Percentiles rank a stretch among this genome's conserved stretches.
These are phyloP conservation scores for Acanthococcus lagerstroemiae DNA, from an alignment of 2,888 invertebrate species.

Conservation along the genomic window DNA sequence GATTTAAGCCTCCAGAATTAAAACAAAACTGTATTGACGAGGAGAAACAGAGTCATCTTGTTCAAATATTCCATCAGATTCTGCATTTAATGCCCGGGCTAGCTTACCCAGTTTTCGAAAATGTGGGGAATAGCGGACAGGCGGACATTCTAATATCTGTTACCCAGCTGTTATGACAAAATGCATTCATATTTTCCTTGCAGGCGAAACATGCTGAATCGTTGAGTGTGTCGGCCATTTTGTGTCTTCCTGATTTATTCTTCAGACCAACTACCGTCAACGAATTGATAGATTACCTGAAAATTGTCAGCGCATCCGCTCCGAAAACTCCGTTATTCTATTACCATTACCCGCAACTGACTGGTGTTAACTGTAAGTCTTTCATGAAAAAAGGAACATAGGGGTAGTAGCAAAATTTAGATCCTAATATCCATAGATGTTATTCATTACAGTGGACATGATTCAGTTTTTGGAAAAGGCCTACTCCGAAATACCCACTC, in stretches of 20 bases:
- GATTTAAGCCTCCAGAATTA: no score
- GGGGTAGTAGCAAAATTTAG: no score
- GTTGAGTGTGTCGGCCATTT: constrained; percentile 54
- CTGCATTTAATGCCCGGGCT: no score
- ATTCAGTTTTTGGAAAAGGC: constrained; percentile 55
- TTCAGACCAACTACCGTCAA: constrained; percentile 55
- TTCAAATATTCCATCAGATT: no score
- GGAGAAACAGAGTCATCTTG: no score
- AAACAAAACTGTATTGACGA: no score
- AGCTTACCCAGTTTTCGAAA: no score
- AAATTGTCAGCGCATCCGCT: constrained; percentile 56
- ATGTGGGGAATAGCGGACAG: no score
- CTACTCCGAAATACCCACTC: constrained; percentile 55
- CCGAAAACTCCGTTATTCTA: constrained; percentile 67
- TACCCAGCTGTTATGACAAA: no score
- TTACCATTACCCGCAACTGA: constrained; percentile 69
- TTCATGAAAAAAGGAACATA: not conserved
- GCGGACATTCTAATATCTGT: no score
- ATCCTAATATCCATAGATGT: no score
- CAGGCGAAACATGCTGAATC: constrained; percentile 60
- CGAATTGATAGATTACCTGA: constrained; percentile 57
- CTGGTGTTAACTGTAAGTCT: constrained; percentile 59
- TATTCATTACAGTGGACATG: constrained; percentile 56
- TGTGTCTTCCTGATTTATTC: constrained; percentile 66
- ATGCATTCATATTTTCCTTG: constrained; percentile 30